phyloP scores from a whole-genome alignment of 2,888 invertebrate species.

The Hemicrepidius hirtus region DNA sequence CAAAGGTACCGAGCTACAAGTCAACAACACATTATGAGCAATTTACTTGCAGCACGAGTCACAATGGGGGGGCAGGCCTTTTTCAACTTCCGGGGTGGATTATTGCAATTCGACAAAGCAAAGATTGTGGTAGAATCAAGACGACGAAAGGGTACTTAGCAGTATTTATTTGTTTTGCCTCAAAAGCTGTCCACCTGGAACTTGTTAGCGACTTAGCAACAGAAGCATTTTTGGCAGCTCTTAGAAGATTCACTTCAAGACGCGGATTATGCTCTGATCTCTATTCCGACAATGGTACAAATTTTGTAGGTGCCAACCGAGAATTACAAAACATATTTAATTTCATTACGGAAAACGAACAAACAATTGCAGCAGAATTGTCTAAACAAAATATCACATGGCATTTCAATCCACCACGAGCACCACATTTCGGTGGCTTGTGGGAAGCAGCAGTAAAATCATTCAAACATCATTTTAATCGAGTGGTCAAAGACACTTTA shows the following conservation, averaged over 20 bases:
- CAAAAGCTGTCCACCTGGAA: constrained; percentile 14
- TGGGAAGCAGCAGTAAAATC: constrained; percentile 17
- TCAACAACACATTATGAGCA: background rate
- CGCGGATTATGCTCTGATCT: background rate
- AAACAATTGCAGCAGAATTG: background rate
- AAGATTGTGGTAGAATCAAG: too few species aligned
- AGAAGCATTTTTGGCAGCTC: background rate
- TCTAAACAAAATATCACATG: background rate
- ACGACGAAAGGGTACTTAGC: too few species aligned
- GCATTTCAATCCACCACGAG: constrained; percentile 3
- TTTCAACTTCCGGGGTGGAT: background rate
- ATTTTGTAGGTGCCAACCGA: constrained; percentile 5
- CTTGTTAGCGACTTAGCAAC: constrained; percentile 1
- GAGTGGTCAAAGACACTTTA: background rate
- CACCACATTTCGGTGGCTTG: background rate
- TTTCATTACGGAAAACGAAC: background rate
- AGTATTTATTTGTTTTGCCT: too few species aligned
- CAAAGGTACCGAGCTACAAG: too few species aligned
- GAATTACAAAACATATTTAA: background rate
- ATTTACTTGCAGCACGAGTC: too few species aligned
- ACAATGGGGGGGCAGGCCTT: too few species aligned
- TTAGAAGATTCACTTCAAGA: background rate
- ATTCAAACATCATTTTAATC: background rate
- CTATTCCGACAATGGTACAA: constrained; percentile 5
- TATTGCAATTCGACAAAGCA: background rate